Conservation (phyloP, 2,113 vertebrate genomes). For the Trinectes maculatus region DNA sequence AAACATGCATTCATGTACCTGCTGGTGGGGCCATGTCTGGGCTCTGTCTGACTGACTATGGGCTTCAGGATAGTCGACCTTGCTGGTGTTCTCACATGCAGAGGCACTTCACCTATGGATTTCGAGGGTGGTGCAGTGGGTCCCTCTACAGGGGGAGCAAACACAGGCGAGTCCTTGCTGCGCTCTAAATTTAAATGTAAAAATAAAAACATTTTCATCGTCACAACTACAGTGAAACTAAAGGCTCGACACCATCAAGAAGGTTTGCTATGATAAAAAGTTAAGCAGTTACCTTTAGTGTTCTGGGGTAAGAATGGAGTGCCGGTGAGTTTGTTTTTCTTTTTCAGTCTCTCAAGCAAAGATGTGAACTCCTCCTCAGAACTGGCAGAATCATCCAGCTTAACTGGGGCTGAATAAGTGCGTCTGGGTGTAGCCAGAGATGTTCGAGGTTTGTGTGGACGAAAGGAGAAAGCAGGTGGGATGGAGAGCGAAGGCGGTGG, state of each 20-base stretch:
- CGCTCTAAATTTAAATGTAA: conserved; percentile 41
- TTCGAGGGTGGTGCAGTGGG: background rate
- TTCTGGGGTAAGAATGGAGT: conserved; percentile 25
- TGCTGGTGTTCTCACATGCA: conserved; percentile 54
- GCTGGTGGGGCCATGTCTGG: conserved; percentile 62
- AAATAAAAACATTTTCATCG: background rate
- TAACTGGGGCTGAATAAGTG: conserved; percentile 49
- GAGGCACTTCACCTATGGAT: conserved; percentile 12
- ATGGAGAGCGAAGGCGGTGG: background rate
- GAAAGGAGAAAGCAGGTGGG: conserved; percentile 16
- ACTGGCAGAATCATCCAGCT: conserved; percentile 66
- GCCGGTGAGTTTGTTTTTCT: conserved; percentile 55
- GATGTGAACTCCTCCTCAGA: conserved; percentile 86
- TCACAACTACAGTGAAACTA: background rate
- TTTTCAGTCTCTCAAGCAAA: conserved; percentile 83
- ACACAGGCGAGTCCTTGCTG: conserved; percentile 45
- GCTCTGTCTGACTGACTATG: conserved; percentile 73
- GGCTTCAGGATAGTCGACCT: conserved; percentile 57
- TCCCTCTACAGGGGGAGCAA: conserved; percentile 38
- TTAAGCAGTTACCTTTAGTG: conserved; percentile 37
- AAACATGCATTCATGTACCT: conserved; percentile 53
- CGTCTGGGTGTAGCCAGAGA: conserved; percentile 31
- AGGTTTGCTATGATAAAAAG: background rate
- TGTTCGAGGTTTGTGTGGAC: background rate
- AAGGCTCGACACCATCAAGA: background rate